These are phyloP conservation scores for Brevimyrus niger DNA, from an alignment of 2,113 vertebrate genomes.

Conservation along the genomic window DNA sequence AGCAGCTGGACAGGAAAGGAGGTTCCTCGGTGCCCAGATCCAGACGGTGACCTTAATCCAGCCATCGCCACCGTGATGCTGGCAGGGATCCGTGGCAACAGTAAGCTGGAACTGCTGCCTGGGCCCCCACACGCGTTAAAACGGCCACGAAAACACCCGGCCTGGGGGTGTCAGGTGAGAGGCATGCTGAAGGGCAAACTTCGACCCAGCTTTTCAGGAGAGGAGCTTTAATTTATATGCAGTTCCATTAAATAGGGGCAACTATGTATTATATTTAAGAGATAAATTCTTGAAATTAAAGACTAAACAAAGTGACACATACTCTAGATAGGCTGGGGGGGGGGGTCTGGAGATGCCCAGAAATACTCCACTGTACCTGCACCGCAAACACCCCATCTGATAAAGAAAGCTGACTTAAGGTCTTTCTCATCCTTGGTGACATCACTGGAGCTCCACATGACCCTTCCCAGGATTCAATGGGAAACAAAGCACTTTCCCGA, in stretches of 20 bases:
- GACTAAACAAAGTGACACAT: neutral
- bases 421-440: constrained; percentile 69
- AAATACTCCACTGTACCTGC: neutral
- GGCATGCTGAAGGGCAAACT: neutral
- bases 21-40: constrained; percentile 27
- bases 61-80: constrained; percentile 22
- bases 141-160: neutral
- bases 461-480: constrained; percentile 76
- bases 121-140: neutral
- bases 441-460: constrained; percentile 75
- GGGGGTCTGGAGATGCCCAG: neutral
- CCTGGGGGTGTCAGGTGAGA: neutral
- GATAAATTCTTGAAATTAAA: neutral
- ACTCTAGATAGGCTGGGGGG: neutral
- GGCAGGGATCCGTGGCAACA: constrained; percentile 8
- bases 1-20: neutral
- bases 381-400: constrained; percentile 24
- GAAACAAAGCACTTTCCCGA: constrained; percentile 77
- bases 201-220: neutral
- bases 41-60: constrained; percentile 43
- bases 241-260: neutral
- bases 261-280: neutral
- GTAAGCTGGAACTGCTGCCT: neutral
- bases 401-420: constrained; percentile 64
- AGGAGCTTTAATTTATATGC: neutral